A percentile compares a stretch with the other conserved stretches of the same genome.
phyloP scores from a whole-genome alignment of 2,113 vertebrate genomes.

The Fulica atra region DNA sequence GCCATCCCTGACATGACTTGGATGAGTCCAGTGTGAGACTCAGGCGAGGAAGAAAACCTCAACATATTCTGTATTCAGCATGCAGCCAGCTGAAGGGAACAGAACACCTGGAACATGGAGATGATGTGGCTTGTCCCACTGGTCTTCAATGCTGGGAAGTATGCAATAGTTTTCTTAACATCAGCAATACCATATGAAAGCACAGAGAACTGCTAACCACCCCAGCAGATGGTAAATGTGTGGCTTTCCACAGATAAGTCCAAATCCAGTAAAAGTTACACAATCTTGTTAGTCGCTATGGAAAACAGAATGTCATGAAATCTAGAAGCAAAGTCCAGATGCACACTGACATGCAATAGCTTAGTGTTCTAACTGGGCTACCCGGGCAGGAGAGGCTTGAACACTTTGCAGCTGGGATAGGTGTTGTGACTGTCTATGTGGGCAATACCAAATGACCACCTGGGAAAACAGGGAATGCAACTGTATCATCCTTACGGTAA shows the following conservation, averaged over 20 bases:
- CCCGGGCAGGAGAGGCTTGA: not conserved
- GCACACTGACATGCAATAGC: not conserved
- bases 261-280: conserved; percentile 8
- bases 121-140: not conserved
- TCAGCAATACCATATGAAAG: not conserved
- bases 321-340: not conserved
- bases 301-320: not conserved
- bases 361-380: not conserved
- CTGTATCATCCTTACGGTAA: not conserved
- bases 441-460: not conserved
- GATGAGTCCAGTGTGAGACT: not conserved
- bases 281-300: not conserved
- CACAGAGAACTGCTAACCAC: not conserved
- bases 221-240: not conserved
- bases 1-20: not conserved
- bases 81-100: not conserved
- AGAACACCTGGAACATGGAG: not conserved
- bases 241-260: not conserved
- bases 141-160: not conserved
- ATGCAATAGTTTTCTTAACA: not conserved
- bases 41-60: not conserved
- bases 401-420: not conserved
- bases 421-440: not conserved
- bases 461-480: not conserved
- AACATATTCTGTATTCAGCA: not conserved